These are phyloP conservation scores for Aphis craccivora DNA, from an alignment of 1,140 invertebrate species.

Conservation along the genomic window DNA sequence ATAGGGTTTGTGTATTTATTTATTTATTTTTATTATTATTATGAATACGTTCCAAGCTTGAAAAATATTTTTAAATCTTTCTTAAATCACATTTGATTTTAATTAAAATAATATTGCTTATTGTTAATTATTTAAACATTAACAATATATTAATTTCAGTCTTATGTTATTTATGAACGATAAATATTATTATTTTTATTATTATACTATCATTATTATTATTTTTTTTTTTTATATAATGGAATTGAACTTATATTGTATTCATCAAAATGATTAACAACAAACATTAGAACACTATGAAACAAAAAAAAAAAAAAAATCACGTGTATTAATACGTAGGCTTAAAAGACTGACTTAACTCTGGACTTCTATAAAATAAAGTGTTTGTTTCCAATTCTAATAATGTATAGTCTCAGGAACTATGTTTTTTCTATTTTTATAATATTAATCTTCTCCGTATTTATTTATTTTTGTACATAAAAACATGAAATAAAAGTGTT, in stretches of 20 bases:
- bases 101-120: background rate
- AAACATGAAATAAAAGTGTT: conserved; percentile 51
- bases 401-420: conserved; percentile 48
- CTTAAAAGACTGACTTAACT: conserved; percentile 57
- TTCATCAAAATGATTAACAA: conserved; percentile 46
- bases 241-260: conserved; percentile 52
- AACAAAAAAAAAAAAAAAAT: conserved; percentile 40
- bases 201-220: conserved; percentile 10
- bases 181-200: conserved; percentile 25
- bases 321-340: conserved; percentile 53
- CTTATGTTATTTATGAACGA: conserved; percentile 25
- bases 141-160: conserved; percentile 2
- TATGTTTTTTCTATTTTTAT: conserved; percentile 48
- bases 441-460: conserved; percentile 49
- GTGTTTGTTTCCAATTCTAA: conserved; percentile 43
- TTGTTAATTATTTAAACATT: conserved; percentile 23
- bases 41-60: conserved; percentile 17
- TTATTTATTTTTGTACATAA: conserved; percentile 53
- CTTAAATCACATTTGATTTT: conserved; percentile 28
- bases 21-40: conserved; percentile 39
- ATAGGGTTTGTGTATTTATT: conserved; percentile 52
- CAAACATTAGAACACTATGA: conserved; percentile 40
- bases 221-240: background rate
- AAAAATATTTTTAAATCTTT: conserved; percentile 26
- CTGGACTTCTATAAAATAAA: conserved; percentile 48